Base-by-base conservation (phyloP, 1,140 invertebrate genomes). In the Drosophila biarmipes region DNA sequence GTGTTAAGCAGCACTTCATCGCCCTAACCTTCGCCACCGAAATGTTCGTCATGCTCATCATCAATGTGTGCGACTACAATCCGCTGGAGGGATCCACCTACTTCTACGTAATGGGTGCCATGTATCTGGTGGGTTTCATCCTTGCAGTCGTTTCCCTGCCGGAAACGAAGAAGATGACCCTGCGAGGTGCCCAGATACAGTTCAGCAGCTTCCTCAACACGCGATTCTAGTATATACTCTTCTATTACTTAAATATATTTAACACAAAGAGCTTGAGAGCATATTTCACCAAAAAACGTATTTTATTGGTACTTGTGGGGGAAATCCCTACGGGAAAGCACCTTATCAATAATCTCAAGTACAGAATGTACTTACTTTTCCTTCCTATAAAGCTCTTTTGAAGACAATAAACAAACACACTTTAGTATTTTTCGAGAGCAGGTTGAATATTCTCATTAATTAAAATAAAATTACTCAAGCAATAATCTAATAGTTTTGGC, bases 1-100 rank as follows among this genome's bases (percentile, higher is more conserved):
- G 56, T 0, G 79, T 87, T 2, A 87, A 87, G 45, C 79, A 89
- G 37, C 76, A 56, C 35, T 84, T 59, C 14, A 89, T 87, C 34
- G 54, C 42, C 1, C 42, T 66, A 6, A 89, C 84, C 10, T 87
- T 67, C 27, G 64, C 84, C 24, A 56, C 29, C 15, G 84, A 87
- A 49, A 73, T 90, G 63, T 24, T 84, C 2, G 48, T 87, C 7
- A 84, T 43, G 38, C 59, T 87, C 2, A 80, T 89, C 12, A 77
- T 73, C 5, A 7, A 3, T 2, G 12, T 19, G 0, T 56, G 40
- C 24, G 14, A 34, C 10, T 66, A 10, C 3, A 82, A 61, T 6
- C 0, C 11, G 0, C 0, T 0, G 0, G 37, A 67, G n/a, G 11
- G n/a, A 10, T 51, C 40, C 12, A 48, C 40, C n/a, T 86, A 48